Conservation (phyloP, 2,113 vertebrate genomes). For the Mobula birostris region DNA sequence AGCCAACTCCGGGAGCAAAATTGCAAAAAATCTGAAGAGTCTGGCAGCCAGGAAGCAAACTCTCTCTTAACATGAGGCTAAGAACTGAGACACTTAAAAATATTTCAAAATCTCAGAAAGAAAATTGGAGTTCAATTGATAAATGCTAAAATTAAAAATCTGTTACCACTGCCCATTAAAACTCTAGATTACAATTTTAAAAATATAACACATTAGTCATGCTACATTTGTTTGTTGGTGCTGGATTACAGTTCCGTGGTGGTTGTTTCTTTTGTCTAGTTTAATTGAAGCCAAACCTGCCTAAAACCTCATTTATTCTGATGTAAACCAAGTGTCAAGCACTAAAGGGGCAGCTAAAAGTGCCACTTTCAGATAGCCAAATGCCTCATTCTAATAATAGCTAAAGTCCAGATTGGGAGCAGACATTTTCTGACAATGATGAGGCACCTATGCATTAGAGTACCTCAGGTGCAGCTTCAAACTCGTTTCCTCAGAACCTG, state of each 20-base stretch:
- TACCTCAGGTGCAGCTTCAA: slow-evolving; percentile 46
- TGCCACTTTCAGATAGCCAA: slow-evolving; percentile 73
- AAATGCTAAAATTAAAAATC: slow-evolving; percentile 34
- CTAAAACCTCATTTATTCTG: slow-evolving; percentile 92
- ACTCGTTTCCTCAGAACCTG: slow-evolving; percentile 44
- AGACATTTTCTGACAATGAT: slow-evolving; percentile 75
- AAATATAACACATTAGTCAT: slow-evolving; percentile 37
- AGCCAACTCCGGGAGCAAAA: background rate
- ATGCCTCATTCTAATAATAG: slow-evolving; percentile 82
- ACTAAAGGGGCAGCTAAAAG: slow-evolving; percentile 79
- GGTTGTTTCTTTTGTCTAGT: slow-evolving; percentile 79
- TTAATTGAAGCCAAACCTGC: slow-evolving; percentile 69
- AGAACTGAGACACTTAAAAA: background rate
- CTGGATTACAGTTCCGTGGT: slow-evolving; percentile 73
- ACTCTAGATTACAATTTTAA: background rate
- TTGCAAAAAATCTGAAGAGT: background rate
- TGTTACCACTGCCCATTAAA: background rate
- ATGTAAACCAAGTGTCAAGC: slow-evolving; percentile 74
- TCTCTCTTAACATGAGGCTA: background rate
- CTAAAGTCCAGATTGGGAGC: slow-evolving; percentile 49
- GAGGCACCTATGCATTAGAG: slow-evolving; percentile 60
- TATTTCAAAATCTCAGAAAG: background rate
- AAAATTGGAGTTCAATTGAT: slow-evolving; percentile 35
- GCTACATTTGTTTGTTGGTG: slow-evolving; percentile 45
- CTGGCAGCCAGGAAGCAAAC: background rate